A percentile compares a stretch with the other conserved stretches of the same genome.
Conservation (phyloP, 2,797 vertebrate species). For the Heliangelus exortis region DNA sequence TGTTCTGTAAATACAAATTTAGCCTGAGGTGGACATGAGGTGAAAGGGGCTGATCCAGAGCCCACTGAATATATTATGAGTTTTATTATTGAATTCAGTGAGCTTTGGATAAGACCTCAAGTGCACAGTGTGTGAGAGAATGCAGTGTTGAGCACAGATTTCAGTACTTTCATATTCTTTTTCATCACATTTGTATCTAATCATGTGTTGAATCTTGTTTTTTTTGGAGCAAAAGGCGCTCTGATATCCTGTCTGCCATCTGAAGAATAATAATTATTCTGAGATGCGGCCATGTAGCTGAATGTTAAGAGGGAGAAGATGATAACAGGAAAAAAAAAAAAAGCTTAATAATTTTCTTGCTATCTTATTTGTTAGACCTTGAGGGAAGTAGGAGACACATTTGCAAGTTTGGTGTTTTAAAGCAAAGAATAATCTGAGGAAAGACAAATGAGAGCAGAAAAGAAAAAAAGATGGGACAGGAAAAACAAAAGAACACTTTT, state of each 20-base stretch:
- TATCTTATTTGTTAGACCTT: constrained; percentile 26
- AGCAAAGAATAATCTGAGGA: not conserved
- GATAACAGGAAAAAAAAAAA: not conserved
- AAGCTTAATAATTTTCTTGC: not conserved
- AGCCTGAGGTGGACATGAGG: not conserved
- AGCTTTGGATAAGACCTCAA: not conserved
- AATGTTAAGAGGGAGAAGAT: not conserved
- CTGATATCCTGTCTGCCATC: constrained; percentile 16
- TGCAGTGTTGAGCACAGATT: not conserved
- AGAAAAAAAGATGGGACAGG: not conserved
- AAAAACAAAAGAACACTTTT: not conserved
- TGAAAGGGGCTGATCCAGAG: not conserved
- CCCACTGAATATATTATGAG: not conserved
- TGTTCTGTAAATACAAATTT: not conserved
- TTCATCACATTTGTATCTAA: not conserved
- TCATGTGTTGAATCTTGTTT: not conserved
- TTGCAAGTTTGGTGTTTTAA: constrained; percentile 2
- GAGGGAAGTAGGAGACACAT: not conserved
- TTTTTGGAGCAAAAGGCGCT: not conserved
- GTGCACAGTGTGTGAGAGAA: not conserved
- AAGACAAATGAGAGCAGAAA: not conserved
- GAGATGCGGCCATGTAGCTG: not conserved
- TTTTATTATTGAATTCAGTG: not conserved
- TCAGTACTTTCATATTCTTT: not conserved
- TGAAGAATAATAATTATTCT: constrained; percentile 23